Evolutionary conservation across 2,888 invertebrate genomes (phyloP).

Genomic region (Lepidocyrtinus sp.): DNA sequence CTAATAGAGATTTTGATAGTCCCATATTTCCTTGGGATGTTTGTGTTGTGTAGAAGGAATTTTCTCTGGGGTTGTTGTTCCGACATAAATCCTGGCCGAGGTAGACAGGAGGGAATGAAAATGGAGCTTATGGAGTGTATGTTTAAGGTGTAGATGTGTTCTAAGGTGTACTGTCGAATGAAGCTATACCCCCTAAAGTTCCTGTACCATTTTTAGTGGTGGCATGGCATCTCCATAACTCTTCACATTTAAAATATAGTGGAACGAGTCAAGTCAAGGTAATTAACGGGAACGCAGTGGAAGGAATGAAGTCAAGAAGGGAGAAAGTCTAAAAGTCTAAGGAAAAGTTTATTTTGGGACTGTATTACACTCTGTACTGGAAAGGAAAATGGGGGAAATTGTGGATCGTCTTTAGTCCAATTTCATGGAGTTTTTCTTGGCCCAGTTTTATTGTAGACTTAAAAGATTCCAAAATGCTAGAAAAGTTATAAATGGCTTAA

Average conservation of each 20-base stretch:
- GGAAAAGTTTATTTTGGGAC: conserved; percentile 6
- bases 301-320: conserved; percentile 22
- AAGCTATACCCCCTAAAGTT: conserved; percentile 19
- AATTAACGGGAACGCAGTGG: conserved; percentile 46
- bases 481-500: neutral
- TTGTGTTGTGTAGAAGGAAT: neutral
- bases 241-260: conserved; percentile 40
- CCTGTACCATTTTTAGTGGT: conserved; percentile 14
- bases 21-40: neutral
- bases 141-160: conserved; percentile 35
- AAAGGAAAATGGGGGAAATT: neutral
- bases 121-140: neutral
- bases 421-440: neutral
- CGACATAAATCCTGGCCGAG: conserved; percentile 56
- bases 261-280: conserved; percentile 39
- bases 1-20: neutral
- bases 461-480: neutral
- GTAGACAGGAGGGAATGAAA: conserved; percentile 50
- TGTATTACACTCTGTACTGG: neutral
- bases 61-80: conserved; percentile 25
- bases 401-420: neutral
- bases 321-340: neutral
- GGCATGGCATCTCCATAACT: conserved; percentile 3
- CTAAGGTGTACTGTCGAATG: conserved; percentile 58
- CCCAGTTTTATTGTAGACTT: neutral